Conservation (phyloP, 2,797 vertebrate genomes). For the Bradypodion pumilum region DNA sequence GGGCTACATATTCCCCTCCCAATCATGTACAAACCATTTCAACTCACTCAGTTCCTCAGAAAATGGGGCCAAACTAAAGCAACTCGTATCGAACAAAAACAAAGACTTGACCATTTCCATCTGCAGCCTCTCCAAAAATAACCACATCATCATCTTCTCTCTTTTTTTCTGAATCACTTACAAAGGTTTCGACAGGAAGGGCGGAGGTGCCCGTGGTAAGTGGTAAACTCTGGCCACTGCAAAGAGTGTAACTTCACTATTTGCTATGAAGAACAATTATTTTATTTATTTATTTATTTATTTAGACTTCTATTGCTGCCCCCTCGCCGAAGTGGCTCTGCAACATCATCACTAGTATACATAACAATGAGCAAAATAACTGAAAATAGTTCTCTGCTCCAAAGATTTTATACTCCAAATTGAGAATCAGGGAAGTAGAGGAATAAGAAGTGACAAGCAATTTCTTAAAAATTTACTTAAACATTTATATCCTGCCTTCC, state of each 20-base stretch:
- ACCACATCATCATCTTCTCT: not conserved
- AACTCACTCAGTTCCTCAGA: not conserved
- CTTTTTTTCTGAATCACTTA: not conserved
- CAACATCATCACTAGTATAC: not conserved
- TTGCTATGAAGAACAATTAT: not conserved
- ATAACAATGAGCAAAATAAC: too few relatives aligned
- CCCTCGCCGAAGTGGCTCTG: too few relatives aligned
- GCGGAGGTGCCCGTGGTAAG: not conserved
- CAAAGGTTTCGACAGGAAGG: not conserved
- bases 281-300: too few relatives aligned
- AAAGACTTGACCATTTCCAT: not conserved
- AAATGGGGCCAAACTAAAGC: constrained; percentile 29
- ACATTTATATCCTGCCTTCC: not conserved
- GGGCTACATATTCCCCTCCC: not conserved
- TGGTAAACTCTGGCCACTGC: not conserved
- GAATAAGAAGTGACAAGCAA: not conserved
- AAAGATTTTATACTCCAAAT: not conserved
- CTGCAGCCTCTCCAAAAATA: constrained; percentile 33
- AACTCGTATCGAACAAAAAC: not conserved
- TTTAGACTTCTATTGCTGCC: too few relatives aligned
- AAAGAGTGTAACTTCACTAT: not conserved
- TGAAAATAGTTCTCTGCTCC: not conserved
- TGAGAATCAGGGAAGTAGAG: too few relatives aligned
- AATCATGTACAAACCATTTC: not conserved
- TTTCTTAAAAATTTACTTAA: too few relatives aligned